A percentile compares a stretch with the other conserved stretches of the same genome.
Conservation (phyloP, 1,140 invertebrate genomes). For the Potamilus streckersoni region DNA sequence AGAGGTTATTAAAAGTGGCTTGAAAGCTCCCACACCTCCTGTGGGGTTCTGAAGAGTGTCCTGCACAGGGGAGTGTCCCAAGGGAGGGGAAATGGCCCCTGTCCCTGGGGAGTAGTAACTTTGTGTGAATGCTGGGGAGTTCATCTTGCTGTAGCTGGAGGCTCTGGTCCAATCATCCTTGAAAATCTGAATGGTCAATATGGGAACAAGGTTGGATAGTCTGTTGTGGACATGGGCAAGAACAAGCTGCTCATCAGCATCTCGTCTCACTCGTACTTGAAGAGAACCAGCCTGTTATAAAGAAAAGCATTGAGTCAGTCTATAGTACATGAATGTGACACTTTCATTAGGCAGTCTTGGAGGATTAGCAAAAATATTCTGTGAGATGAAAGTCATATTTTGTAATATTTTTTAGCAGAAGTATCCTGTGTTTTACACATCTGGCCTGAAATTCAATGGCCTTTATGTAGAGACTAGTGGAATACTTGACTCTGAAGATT, state of each 20-base stretch:
- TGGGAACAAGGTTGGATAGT: constrained; percentile 72
- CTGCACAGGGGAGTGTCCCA: constrained; percentile 32
- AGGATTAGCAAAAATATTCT: too few species aligned
- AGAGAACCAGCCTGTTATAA: constrained; percentile 73
- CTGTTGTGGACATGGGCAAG: constrained; percentile 74
- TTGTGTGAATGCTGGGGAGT: constrained; percentile 29
- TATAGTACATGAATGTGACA: too few species aligned
- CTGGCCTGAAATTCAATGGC: too few species aligned
- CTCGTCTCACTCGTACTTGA: constrained; percentile 74
- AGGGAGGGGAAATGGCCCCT: constrained; percentile 4
- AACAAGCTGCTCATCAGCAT: constrained; percentile 78
- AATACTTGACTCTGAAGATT: too few species aligned
- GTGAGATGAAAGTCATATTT: too few species aligned
- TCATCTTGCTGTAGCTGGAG: constrained; percentile 43
- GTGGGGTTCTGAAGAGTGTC: constrained; percentile 9
- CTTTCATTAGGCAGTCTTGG: too few species aligned
- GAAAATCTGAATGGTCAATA: constrained; percentile 75
- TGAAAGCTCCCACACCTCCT: not conserved
- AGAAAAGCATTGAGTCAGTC: not conserved
- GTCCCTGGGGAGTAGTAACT: constrained; percentile 24
- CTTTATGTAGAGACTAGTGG: too few species aligned
- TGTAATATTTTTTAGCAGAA: too few species aligned
- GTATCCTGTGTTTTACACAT: too few species aligned
- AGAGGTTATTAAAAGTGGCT: too few species aligned
- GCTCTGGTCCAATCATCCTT: constrained; percentile 71